These are phyloP conservation scores for Phrixothrix hirtus DNA, from an alignment of 2,888 invertebrate genomes.

Conservation along the genomic window DNA sequence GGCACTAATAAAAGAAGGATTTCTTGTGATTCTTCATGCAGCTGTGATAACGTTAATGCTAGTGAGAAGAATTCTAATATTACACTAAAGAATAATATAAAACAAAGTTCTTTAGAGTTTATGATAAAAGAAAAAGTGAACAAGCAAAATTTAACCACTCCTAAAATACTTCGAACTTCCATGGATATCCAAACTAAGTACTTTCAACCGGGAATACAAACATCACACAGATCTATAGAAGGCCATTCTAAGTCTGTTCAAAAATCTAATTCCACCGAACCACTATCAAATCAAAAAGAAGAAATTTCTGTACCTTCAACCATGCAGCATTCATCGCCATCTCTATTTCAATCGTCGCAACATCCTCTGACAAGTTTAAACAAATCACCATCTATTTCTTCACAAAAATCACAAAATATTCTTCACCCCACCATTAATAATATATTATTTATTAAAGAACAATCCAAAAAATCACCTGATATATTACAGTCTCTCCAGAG, in stretches of 20 bases:
- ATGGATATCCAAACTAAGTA: constrained; percentile 1
- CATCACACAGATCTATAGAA: constrained; percentile 30
- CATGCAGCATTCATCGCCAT: constrained; percentile 45
- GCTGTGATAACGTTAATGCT: constrained; percentile 23
- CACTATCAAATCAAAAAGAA: constrained; percentile 33
- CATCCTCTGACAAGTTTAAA: constrained; percentile 39
- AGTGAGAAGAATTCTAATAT: constrained; percentile 25
- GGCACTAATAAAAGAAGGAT: constrained; percentile 49
- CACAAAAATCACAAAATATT: constrained; percentile 41
- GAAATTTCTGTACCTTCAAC: constrained; percentile 23
- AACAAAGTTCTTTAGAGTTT: constrained; percentile 22
- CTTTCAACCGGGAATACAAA: constrained; percentile 16
- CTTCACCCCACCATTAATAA: constrained; percentile 53
- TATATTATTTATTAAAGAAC: constrained; percentile 47
- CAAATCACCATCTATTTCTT: constrained; percentile 44
- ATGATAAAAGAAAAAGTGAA: constrained; percentile 26
- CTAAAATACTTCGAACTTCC: constrained; percentile 15
- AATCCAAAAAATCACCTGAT: constrained; percentile 46
- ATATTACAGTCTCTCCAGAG: constrained; percentile 42
- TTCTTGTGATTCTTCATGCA: constrained; percentile 40
- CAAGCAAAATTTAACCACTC: constrained; percentile 19
- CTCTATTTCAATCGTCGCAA: constrained; percentile 52
- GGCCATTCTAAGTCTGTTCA: constrained; percentile 30
- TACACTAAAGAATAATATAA: constrained; percentile 10
- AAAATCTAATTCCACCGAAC: constrained; percentile 15